phyloP scores from a whole-genome alignment of 2,797 vertebrate genomes.

The Arrhamphus sclerolepis region DNA sequence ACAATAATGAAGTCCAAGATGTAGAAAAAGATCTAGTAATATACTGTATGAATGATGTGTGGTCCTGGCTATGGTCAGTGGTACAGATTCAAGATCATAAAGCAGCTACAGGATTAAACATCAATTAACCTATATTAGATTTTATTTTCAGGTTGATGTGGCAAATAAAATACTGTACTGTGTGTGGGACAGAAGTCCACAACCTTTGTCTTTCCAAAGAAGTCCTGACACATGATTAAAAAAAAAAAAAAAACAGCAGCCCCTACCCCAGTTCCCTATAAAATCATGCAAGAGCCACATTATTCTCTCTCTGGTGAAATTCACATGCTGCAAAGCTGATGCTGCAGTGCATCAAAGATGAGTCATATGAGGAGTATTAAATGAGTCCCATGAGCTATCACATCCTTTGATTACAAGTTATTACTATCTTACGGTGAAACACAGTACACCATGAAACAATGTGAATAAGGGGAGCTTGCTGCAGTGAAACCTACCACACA shows the following conservation, averaged over 20 bases:
- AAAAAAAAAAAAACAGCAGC: too few relatives aligned
- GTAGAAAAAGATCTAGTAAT: neutral
- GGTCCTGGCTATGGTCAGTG: neutral
- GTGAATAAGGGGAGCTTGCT: constrained; percentile 13
- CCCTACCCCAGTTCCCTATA: too few relatives aligned
- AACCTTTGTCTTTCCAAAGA: neutral
- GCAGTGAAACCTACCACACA: constrained; percentile 75
- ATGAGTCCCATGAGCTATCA: constrained; percentile 28
- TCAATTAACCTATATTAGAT: neutral
- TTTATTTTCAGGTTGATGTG: neutral
- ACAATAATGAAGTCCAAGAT: constrained; percentile 2
- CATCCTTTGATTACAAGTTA: constrained; percentile 23
- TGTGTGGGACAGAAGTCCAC: neutral
- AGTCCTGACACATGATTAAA: constrained; percentile 2
- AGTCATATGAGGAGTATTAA: constrained; percentile 25
- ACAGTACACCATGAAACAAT: constrained; percentile 1
- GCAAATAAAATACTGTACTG: neutral
- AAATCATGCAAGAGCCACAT: neutral
- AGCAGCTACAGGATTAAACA: neutral
- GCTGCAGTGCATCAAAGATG: constrained; percentile 17
- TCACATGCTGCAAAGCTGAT: constrained; percentile 9
- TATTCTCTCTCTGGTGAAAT: constrained; percentile 2
- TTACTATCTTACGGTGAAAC: constrained; percentile 22
- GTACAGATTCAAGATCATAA: neutral
- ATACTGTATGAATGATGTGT: neutral